phyloP scores from a whole-genome alignment of 2,797 vertebrate species.

The Siniperca obscura region DNA sequence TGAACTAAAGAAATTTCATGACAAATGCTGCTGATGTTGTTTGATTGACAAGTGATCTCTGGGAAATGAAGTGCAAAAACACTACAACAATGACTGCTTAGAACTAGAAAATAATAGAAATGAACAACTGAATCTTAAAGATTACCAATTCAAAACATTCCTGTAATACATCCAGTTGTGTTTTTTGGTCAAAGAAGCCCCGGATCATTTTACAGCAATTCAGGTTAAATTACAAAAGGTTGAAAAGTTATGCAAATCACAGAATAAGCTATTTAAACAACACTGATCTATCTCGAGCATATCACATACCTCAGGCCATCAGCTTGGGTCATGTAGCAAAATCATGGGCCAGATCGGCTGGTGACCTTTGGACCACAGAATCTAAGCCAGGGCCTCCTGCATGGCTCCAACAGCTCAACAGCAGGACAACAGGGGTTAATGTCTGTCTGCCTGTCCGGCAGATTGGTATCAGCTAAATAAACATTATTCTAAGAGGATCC shows the following conservation, averaged over 20 bases:
- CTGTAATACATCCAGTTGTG: neutral
- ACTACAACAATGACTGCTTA: neutral
- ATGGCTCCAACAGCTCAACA: constrained; percentile 34
- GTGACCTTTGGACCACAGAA: constrained; percentile 49
- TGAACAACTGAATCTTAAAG: neutral
- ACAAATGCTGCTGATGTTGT: neutral
- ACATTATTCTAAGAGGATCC: constrained; percentile 23
- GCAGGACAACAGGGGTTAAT: constrained; percentile 38
- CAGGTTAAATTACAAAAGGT: neutral
- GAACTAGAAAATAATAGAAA: neutral
- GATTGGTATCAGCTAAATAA: constrained; percentile 51
- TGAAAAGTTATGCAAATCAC: constrained; percentile 1
- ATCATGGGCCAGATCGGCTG: constrained; percentile 7
- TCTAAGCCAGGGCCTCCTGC: constrained; percentile 55
- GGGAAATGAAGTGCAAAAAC: neutral
- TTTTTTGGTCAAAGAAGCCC: neutral
- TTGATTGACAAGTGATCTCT: neutral
- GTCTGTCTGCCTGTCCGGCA: constrained; percentile 30
- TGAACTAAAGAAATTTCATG: neutral
- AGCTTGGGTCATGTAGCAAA: constrained; percentile 7
- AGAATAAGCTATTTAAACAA: neutral
- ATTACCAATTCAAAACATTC: neutral
- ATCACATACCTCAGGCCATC: neutral
- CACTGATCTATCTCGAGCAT: neutral
- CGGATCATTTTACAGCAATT: neutral